Base-by-base conservation (phyloP, 2,888 invertebrate species). In the Aethes cnicana region DNA sequence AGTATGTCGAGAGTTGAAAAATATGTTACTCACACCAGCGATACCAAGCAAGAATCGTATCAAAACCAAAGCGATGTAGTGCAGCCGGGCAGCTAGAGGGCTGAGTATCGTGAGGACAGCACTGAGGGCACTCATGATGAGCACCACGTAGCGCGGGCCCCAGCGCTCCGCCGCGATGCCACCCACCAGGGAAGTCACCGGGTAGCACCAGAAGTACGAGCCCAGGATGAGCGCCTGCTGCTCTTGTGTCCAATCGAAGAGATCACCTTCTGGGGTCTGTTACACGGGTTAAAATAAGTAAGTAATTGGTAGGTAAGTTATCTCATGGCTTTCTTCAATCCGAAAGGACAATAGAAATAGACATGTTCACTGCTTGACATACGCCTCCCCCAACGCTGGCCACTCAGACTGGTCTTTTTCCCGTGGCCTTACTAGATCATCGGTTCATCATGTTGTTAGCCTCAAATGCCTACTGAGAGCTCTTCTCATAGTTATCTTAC, bases 121-220 rank as follows among this genome's bases (percentile, higher is more conserved):
- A 55, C 91, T 88, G 0, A 86, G 69, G 0, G 91, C 42, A 11
- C 91, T 83, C 1, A 90, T 83, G 25, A 90, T 78, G 0, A 92
- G 90, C 0, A 93, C 90, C 17, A 93, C 91, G 56, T 90, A 88
- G 23, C 92, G 86, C 0, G 92, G 90, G 0, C 93, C 94, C 75
- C 93, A 92, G 53, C 91, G 84, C 72, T 94, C 94, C 0, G 94
- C 92, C n/a, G 93, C 71, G 66, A 92, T 90, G 2, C 94, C 94
- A 0, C 92, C 94, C 0, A 92, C 88, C 52, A 94, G 72, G 4
- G 93, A 93, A 20, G 93, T 93, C 18, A 93, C 62, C 9, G 92
- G 91, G 59, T 94, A 94, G 21, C 93, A 93, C 92, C 93, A 94
- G 69, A 94, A 94, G 63, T 93, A 94, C 0, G 93, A 88, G 1